Evolutionary conservation across 2,888 invertebrate genomes (phyloP), one percentile per base, ranked within the genome.

Genomic region (Andrena hattorfiana): DNA sequence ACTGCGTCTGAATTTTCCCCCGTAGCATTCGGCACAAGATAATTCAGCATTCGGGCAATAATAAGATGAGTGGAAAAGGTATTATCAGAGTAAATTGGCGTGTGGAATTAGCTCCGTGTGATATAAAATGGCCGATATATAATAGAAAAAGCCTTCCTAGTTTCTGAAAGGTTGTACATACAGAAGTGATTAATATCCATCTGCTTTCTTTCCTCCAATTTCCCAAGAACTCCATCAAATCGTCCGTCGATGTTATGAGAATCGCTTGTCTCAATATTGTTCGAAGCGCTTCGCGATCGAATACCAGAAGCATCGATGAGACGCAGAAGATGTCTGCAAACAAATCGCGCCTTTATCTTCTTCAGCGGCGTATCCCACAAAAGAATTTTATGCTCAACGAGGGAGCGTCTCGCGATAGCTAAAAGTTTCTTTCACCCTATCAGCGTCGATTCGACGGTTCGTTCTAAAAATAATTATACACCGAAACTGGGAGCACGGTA

Each of bases 391-490:
- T 23, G 26, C 28, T 8, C 26, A 7, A 1, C 42, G 51, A 32
- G 42, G 10, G 16, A 20, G 35, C 5, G 13, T n/a, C 6, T n/a
- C 13, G 48, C 59, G 42, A 30, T 48, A 35, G 10, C 35, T 35
- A 70, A 70, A 60, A 70, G 59, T 70, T 60, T 56, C 56, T 56
- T 56, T 28, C 13, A 7, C 7, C 7, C 16, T 69, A 42, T 28
- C 54, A 10, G 13, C 42, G 42, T 5, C 13, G 5, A 13, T 26
- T 26, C 28, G 35, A n/a, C 28, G 13, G 49, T n/a, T 1, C 48
- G n/a, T 32, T 20, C 26, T 6, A 8, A 26, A 68, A 48, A 67
- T 72, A 79, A 81, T 81, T 79, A 59, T 10, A 26, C 56, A 28
- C n/a, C 20, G 49, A 26, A 78, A 54, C 49, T 13, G n/a, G 16